Evolutionary conservation across 1,140 invertebrate species (phyloP).

Genomic region (Fragariocoptes setiger): DNA sequence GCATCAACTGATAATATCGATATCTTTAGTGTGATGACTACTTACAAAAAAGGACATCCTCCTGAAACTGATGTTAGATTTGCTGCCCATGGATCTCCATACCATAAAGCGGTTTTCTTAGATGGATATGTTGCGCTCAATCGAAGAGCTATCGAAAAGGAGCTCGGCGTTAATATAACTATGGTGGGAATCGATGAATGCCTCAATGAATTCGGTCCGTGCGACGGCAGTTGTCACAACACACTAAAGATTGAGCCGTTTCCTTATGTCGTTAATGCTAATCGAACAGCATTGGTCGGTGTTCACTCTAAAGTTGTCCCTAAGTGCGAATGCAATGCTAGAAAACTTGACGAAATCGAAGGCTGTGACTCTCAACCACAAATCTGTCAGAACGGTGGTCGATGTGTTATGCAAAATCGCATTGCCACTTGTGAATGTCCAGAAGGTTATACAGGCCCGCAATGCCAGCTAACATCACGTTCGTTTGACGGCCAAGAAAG

Average conservation of each 20-base stretch:
- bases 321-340: conserved; percentile 44
- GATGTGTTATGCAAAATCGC: conserved; percentile 19
- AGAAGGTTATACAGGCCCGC: conserved; percentile 56
- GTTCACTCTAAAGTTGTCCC: conserved; percentile 44
- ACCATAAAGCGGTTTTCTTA: conserved; percentile 66
- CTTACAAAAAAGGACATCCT: conserved; percentile 36
- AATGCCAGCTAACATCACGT: conserved; percentile 75
- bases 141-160: conserved; percentile 60
- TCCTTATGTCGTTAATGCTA: conserved; percentile 82
- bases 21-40: conserved; percentile 63
- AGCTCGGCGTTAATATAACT: conserved; percentile 71
- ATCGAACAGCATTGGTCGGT: conserved; percentile 71
- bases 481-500: conserved; percentile 58
- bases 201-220: conserved; percentile 60
- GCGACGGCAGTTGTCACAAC: conserved; percentile 82
- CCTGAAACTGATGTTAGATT: conserved; percentile 71
- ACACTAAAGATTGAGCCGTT: conserved; percentile 45
- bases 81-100: conserved; percentile 73
- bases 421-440: conserved; percentile 44
- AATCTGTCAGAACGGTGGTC: conserved; percentile 79
- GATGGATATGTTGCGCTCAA: conserved; percentile 80
- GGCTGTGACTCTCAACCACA: conserved; percentile 39
- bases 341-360: conserved; percentile 46
- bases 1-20: conserved; percentile 64
- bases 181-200: conserved; percentile 96